Conservation (phyloP, 2,113 vertebrate genomes). For the Zosterops lateralis region DNA sequence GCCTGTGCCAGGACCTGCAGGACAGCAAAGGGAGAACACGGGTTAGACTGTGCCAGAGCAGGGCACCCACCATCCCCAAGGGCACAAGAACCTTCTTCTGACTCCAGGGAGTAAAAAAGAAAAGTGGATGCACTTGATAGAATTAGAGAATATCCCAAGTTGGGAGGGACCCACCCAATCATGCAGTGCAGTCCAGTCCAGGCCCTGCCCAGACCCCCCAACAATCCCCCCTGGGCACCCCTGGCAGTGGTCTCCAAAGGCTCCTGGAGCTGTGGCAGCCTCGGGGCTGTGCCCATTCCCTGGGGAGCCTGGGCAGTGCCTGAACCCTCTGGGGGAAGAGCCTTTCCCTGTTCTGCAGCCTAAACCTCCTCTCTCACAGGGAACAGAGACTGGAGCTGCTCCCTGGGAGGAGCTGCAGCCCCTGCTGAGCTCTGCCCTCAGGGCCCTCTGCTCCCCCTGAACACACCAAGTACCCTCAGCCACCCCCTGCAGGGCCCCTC, state of each 20-base stretch:
- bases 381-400: background rate
- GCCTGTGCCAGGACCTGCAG: constrained; percentile 91
- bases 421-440: background rate
- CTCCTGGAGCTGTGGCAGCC: background rate
- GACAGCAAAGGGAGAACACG: rapidly evolving
- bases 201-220: background rate
- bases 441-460: background rate
- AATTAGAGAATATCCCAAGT: background rate
- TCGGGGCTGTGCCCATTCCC: background rate
- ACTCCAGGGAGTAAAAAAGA: background rate
- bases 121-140: background rate
- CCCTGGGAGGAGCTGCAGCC: background rate
- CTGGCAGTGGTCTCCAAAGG: background rate
- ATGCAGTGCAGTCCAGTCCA: rapidly evolving
- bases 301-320: background rate
- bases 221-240: rapidly evolving
- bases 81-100: background rate
- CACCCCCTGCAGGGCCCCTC: background rate
- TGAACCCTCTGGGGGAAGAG: background rate
- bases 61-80: too few species aligned
- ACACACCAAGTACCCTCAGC: background rate
- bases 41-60: background rate
- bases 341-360: background rate
- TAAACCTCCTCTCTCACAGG: background rate
- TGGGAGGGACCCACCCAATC: background rate